Base-by-base conservation (phyloP, 2,888 invertebrate species). In the Megaustenia siamemsis region DNA sequence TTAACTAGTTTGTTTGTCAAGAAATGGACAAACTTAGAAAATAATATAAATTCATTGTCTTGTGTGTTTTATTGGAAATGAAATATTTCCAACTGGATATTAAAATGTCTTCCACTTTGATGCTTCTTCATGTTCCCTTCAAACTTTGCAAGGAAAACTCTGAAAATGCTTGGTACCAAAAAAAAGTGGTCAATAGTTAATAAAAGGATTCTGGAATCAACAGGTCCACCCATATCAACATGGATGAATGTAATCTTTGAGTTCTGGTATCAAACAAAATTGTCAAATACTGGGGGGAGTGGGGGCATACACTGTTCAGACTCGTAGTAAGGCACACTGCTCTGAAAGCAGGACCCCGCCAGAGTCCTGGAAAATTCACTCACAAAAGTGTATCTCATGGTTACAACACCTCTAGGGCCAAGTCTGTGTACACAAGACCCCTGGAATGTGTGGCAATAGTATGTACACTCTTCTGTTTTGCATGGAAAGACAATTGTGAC, bases 381-480 rank as follows among this genome's bases (percentile, higher is more conserved):
- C 69, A 69, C 68, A 38, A 68, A 40, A 43, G 40, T 71, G 43
- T 71, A 5, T 43, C 8, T 43, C 43, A n/a, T 43, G n/a, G 43
- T 43, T 40, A 71, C 60, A 56, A 77, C n/a, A 77, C 40, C 56
- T 56, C 43, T 60, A 28, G 77, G 56, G 5, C 40, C 40, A 38
- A 1, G 4, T 56, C 12, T 38, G 35, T 24, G 38, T 24, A 60
- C 2, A 28, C 12, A 5, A 77, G 35, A 78, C 66, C 63, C 78
- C 45, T 80, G 80, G 80, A 80, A 80, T 80, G 80, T 80, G 80
- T 12, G 32, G 53, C 38, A 38, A 49, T 28, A 49, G 4, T 80
- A 69, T 80, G 69, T 69, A 80, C 80, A 69, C 49, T 43, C 32
- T 69, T 49, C 35, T 80, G 35, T 66, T 78, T 68, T 69, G 69